Evolutionary conservation across 2,888 invertebrate genomes (phyloP).

Genomic region (Eristalis tenax): DNA sequence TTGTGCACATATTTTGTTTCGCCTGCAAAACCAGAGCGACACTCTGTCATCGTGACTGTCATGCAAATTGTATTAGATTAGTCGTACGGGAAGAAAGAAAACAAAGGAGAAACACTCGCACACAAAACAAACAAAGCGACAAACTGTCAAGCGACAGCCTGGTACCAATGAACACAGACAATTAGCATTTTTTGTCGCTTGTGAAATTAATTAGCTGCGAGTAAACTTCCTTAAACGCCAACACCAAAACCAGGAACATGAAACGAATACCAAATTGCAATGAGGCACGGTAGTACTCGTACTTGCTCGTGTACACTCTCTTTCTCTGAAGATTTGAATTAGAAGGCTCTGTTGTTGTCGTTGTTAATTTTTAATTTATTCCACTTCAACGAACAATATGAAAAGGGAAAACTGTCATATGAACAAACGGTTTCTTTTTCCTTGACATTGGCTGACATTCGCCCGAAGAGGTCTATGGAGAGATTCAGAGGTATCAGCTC

Average conservation of each 20-base stretch:
- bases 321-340: neutral
- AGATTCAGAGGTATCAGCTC: neutral
- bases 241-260: constrained; percentile 36
- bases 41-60: constrained; percentile 33
- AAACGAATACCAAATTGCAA: constrained; percentile 12
- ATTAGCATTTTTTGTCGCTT: constrained; percentile 65
- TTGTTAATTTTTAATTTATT: neutral
- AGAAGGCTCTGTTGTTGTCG: neutral
- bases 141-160: constrained; percentile 39
- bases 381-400: neutral
- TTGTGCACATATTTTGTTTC: neutral
- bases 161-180: constrained; percentile 39
- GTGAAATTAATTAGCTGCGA: constrained; percentile 60
- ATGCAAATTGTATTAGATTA: constrained; percentile 27
- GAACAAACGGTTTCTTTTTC: neutral
- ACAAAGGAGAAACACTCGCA: neutral
- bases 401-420: neutral
- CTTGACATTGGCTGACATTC: neutral
- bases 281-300: neutral
- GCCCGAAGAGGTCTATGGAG: neutral
- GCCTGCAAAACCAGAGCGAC: neutral
- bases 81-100: neutral
- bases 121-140: constrained; percentile 21
- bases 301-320: neutral
- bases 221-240: constrained; percentile 53